Evolutionary conservation across 2,888 invertebrate species (phyloP), one percentile per base, ranked within the genome.

Genomic region (Terebella lapidaria): DNA sequence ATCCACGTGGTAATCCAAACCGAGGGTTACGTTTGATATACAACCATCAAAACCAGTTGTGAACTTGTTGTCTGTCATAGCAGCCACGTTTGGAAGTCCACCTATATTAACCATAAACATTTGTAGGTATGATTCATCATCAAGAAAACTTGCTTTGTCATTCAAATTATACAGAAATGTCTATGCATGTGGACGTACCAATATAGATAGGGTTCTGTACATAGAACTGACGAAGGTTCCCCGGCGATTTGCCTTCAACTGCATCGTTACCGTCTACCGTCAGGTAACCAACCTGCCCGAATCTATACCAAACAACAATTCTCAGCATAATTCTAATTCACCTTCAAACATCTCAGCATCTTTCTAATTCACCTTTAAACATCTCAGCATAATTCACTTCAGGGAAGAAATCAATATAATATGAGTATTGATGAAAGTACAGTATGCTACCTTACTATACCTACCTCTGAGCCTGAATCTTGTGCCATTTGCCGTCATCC

Each of bases 401-500:
- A n/a, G n/a, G n/a, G n/a, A n/a, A n/a, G n/a, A n/a, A n/a, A n/a
- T n/a, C n/a, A n/a, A n/a, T n/a, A n/a, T n/a, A n/a, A n/a, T n/a
- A n/a, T n/a, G n/a, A n/a, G n/a, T n/a, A n/a, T n/a, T n/a, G n/a
- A n/a, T n/a, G n/a, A n/a, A n/a, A n/a, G n/a, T n/a, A n/a, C n/a
- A n/a, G n/a, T n/a, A n/a, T n/a, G n/a, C n/a, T n/a, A n/a, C n/a
- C n/a, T n/a, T n/a, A n/a, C n/a, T n/a, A n/a, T n/a, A 55, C 62
- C 62, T 79, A 90, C 90, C 90, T 87, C 69, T 87, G 86, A 46
- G 88, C 87, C 74, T 87, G 84, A 63, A 90, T 85, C 64, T 87
- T 84, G 81, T 91, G 91, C 91, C 91, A 92, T 57, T 90, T 84
- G 47, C 93, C 93, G 79, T 95, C 94, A 81, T 92, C 90, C 45